Percentiles rank a stretch among this genome's conserved stretches.
phyloP scores from a whole-genome alignment of 2,113 vertebrate species.

The Glaucidium brasilianum region DNA sequence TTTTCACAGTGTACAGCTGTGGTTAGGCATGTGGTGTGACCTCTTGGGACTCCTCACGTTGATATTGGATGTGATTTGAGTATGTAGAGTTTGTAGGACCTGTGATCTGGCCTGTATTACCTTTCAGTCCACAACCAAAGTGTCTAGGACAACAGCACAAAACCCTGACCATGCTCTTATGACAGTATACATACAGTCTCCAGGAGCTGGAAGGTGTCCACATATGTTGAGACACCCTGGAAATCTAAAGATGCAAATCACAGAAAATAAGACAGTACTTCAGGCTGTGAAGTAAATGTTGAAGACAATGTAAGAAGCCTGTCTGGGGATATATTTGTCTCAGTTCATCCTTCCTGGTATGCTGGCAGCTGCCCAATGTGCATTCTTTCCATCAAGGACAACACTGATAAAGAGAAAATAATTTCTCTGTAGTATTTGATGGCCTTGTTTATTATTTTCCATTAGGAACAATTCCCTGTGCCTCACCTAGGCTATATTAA shows the following conservation, averaged over 20 bases:
- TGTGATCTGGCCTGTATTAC: background rate
- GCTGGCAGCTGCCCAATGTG: background rate
- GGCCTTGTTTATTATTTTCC: background rate
- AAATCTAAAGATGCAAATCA: background rate
- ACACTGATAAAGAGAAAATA: background rate
- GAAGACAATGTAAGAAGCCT: background rate
- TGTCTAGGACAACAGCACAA: background rate
- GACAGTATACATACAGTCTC: background rate
- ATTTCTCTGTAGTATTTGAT: background rate
- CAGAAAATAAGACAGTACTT: background rate
- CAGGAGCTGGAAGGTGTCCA: background rate
- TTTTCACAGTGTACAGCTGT: rapidly evolving
- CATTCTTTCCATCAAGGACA: background rate
- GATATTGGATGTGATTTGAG: rapidly evolving
- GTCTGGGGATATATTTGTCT: background rate
- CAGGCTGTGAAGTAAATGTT: background rate
- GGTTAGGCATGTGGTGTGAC: background rate
- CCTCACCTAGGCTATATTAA: background rate
- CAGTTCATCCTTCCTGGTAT: background rate
- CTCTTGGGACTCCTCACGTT: background rate
- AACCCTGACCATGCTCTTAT: background rate
- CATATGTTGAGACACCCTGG: background rate
- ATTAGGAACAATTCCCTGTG: background rate
- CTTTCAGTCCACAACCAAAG: background rate
- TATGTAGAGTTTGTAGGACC: background rate